These are phyloP conservation scores for Habroteleia sp. DNA, from an alignment of 2,888 invertebrate genomes.

Conservation along the genomic window DNA sequence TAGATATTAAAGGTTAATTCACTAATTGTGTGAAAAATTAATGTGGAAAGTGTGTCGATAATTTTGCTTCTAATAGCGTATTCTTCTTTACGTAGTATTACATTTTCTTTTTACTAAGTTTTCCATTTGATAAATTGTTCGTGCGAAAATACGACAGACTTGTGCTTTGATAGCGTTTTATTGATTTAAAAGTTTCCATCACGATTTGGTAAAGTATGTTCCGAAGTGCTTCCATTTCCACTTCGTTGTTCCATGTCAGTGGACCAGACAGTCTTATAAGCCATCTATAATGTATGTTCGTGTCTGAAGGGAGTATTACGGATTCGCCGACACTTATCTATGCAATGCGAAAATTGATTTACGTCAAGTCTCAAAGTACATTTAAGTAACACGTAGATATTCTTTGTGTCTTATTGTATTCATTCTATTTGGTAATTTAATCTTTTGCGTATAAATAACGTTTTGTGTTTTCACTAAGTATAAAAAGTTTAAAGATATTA, in stretches of 20 bases:
- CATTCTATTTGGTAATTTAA: too few species aligned
- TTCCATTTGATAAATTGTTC: constrained; percentile 37
- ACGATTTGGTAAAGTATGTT: constrained; percentile 42
- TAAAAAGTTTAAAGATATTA: too few species aligned
- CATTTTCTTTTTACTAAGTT: too few species aligned
- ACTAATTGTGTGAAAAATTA: too few species aligned
- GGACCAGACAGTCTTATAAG: constrained; percentile 26
- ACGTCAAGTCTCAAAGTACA: constrained; percentile 5
- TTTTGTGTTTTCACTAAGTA: too few species aligned
- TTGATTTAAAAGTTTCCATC: constrained; percentile 50
- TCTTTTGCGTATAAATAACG: too few species aligned
- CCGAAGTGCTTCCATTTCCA: constrained; percentile 31
- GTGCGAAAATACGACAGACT: constrained; percentile 11
- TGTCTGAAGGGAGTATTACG: constrained; percentile 23
- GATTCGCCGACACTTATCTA: constrained; percentile 29
- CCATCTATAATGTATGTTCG: constrained; percentile 35
- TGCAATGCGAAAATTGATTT: constrained; percentile 32
- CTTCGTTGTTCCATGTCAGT: constrained; percentile 26
- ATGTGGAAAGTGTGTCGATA: too few species aligned
- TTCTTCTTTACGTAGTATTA: too few species aligned
- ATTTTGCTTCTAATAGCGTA: too few species aligned
- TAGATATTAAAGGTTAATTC: too few species aligned
- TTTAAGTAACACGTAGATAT: background rate
- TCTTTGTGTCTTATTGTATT: too few species aligned
- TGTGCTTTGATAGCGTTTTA: constrained; percentile 25